Evolutionary conservation across 2,797 vertebrate genomes (phyloP).

Genomic region (Hapalemur alaotrensis): DNA sequence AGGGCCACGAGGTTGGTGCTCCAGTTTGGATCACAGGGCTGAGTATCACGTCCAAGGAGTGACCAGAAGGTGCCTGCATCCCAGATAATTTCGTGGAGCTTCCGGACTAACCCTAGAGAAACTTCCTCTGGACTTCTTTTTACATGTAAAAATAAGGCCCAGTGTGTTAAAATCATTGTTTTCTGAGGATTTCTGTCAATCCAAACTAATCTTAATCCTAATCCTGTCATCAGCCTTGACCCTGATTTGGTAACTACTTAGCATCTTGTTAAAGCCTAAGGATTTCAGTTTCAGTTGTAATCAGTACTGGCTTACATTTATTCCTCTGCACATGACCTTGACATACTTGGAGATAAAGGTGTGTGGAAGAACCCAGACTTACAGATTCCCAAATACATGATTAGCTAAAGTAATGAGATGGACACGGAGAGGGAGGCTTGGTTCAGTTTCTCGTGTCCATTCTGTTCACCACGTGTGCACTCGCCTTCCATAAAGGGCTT

Average conservation of each 20-base stretch:
- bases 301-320: background rate
- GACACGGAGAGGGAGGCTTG: background rate
- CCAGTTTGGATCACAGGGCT: background rate
- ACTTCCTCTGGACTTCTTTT: background rate
- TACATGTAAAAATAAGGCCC: background rate
- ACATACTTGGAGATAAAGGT: background rate
- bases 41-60: background rate
- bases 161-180: background rate
- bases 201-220: background rate
- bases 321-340: conserved; percentile 35
- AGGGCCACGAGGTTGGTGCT: background rate
- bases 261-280: conserved; percentile 26
- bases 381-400: conserved; percentile 43
- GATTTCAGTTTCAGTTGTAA: conserved; percentile 27
- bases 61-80: background rate
- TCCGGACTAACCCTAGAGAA: background rate
- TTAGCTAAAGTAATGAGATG: conserved; percentile 38
- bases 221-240: background rate
- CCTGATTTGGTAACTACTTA: conserved; percentile 42
- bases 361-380: background rate
- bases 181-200: background rate
- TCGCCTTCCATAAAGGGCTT: background rate
- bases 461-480: conserved; percentile 40
- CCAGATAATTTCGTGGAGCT: background rate
- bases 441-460: background rate